Conservation (phyloP, 2,113 vertebrate species). For the Hystrix cristata region DNA sequence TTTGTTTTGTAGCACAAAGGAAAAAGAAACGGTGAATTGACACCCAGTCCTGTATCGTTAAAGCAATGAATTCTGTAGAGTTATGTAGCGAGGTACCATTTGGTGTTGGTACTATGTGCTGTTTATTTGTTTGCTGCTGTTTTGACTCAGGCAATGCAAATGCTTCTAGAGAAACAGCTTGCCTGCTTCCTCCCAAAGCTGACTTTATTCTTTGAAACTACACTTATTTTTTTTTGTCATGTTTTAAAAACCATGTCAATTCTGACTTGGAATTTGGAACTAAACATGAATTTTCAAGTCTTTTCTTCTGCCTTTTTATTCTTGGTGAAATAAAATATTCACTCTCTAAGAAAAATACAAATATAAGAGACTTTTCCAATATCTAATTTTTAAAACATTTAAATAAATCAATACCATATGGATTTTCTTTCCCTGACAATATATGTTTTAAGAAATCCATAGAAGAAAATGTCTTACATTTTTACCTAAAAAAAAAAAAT, state of each 20-base stretch:
- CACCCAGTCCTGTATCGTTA: not conserved
- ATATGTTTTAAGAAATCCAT: slow-evolving; percentile 74
- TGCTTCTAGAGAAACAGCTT: slow-evolving; percentile 65
- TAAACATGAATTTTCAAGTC: slow-evolving; percentile 28
- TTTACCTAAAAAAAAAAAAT: slow-evolving; percentile 78
- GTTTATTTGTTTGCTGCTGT: slow-evolving; percentile 72
- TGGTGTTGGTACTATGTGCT: slow-evolving; percentile 8
- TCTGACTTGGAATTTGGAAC: slow-evolving; percentile 67
- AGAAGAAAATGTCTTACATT: slow-evolving; percentile 73
- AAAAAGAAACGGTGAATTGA: slow-evolving; percentile 70
- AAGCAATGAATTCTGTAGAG: slow-evolving; percentile 70
- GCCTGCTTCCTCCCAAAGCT: slow-evolving; percentile 33
- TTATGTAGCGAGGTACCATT: slow-evolving; percentile 54
- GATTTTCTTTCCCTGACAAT: slow-evolving; percentile 81
- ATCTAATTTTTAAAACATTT: slow-evolving; percentile 81
- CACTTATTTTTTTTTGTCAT: slow-evolving; percentile 63
- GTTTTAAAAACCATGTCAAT: slow-evolving; percentile 73
- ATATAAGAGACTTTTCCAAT: slow-evolving; percentile 68
- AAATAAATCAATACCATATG: slow-evolving; percentile 81
- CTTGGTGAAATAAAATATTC: slow-evolving; percentile 64
- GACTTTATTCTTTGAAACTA: slow-evolving; percentile 63
- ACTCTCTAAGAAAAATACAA: slow-evolving; percentile 75
- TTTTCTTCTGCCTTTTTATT: slow-evolving; percentile 29
- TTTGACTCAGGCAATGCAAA: slow-evolving; percentile 70
- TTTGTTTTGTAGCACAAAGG: slow-evolving; percentile 73